Evolutionary conservation across 2,888 invertebrate genomes (phyloP).

Genomic region (Camptogramma bilineatum): DNA sequence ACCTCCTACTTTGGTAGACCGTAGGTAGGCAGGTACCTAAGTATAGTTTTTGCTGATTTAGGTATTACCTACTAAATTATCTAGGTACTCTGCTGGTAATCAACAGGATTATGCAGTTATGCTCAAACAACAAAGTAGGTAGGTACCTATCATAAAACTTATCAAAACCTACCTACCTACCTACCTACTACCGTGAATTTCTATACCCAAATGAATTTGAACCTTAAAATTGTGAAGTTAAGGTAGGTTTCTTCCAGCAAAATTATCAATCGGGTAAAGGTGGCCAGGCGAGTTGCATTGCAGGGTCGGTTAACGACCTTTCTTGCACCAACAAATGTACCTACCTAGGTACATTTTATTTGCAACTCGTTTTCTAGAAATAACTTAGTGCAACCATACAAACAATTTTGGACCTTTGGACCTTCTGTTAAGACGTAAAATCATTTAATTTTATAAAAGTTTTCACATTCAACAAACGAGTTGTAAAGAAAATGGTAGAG

Average conservation of each 20-base stretch:
- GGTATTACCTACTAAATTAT: neutral
- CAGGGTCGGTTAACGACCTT: conserved; percentile 39
- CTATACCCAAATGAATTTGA: conserved; percentile 1
- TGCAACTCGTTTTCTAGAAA: conserved; percentile 26
- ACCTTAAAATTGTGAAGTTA: neutral
- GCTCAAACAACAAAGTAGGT: neutral
- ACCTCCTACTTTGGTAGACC: neutral
- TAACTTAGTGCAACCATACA: neutral
- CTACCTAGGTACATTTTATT: conserved; percentile 7
- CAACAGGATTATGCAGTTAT: too few relatives aligned
- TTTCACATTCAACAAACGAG: conserved; percentile 10
- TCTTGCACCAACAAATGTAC: conserved; percentile 19
- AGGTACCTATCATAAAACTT: neutral
- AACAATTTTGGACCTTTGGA: conserved; percentile 3
- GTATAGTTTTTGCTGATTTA: neutral
- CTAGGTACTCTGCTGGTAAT: neutral
- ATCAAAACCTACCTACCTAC: neutral
- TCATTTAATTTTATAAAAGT: neutral
- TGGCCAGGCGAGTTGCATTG: conserved; percentile 19
- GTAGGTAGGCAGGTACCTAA: neutral
- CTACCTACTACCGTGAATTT: too few relatives aligned
- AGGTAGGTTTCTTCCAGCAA: neutral
- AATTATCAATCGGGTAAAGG: neutral
- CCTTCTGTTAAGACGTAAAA: neutral
- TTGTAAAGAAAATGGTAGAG: conserved; percentile 4